Evolutionary conservation across 1,140 invertebrate genomes (phyloP).

Genomic region (Drosophila persimilis): DNA sequence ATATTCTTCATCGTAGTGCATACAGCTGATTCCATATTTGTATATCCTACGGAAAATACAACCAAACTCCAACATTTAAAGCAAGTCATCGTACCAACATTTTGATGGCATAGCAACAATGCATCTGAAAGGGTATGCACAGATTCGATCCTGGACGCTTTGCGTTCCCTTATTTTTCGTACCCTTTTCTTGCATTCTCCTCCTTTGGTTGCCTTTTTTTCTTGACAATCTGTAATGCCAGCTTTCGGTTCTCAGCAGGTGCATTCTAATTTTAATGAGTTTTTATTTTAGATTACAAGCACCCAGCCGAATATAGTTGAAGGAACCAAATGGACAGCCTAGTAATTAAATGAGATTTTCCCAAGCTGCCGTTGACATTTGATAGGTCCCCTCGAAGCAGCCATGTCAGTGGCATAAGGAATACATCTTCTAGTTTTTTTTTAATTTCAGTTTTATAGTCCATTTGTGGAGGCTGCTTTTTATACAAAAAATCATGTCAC

Average conservation of each 20-base stretch:
- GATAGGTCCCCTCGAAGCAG: constrained; percentile 8
- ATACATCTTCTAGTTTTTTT: not conserved
- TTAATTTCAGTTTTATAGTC: too few species aligned
- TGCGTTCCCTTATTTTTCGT: not conserved
- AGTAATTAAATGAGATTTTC: constrained; percentile 57
- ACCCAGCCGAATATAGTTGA: not conserved
- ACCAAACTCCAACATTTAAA: too few species aligned
- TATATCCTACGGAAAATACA: too few species aligned
- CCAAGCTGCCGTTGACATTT: constrained; percentile 58
- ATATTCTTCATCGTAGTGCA: too few species aligned
- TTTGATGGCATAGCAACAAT: too few species aligned
- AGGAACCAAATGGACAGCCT: not conserved
- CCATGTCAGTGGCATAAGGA: not conserved
- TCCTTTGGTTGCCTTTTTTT: not conserved
- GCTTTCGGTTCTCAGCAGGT: constrained; percentile 33
- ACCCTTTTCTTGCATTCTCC: constrained; percentile 10
- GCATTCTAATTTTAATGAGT: constrained; percentile 59
- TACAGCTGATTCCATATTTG: too few species aligned
- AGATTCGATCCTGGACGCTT: not conserved
- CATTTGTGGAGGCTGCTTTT: too few species aligned
- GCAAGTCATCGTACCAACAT: too few species aligned
- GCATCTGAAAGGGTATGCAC: not conserved
- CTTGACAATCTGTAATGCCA: constrained; percentile 26
- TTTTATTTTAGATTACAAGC: constrained; percentile 13
- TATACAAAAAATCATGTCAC: too few species aligned